Evolutionary conservation across 2,888 invertebrate genomes (phyloP).

Genomic region (Oscheius myriophilus): DNA sequence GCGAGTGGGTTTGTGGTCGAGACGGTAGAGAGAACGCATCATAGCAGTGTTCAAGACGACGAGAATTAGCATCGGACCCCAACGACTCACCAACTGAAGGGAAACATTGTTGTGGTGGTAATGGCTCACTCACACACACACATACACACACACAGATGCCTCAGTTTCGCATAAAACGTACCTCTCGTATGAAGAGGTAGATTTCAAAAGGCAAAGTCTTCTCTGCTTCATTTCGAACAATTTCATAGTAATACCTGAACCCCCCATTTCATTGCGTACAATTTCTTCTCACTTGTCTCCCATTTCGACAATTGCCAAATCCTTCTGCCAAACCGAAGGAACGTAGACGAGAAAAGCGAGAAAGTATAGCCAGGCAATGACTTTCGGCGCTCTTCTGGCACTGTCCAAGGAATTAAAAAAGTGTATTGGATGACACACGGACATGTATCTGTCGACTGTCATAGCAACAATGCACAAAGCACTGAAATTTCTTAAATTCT

Average conservation of each 20-base stretch:
- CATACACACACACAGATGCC: background rate
- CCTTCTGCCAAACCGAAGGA: slow-evolving; percentile 72
- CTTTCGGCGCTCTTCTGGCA: slow-evolving; percentile 69
- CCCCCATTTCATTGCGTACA: background rate
- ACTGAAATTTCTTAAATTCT: slow-evolving; percentile 50
- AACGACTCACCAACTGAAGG: slow-evolving; percentile 55
- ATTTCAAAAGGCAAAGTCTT: slow-evolving; percentile 68
- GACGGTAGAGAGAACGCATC: slow-evolving; percentile 53
- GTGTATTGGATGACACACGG: slow-evolving; percentile 71
- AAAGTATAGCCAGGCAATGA: slow-evolving; percentile 71
- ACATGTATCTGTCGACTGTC: slow-evolving; percentile 74
- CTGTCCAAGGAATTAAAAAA: slow-evolving; percentile 69
- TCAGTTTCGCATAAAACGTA: slow-evolving; percentile 25
- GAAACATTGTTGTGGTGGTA: background rate
- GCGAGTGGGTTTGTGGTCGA: slow-evolving; percentile 39
- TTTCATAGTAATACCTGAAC: slow-evolving; percentile 4
- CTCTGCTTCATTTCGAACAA: slow-evolving; percentile 50
- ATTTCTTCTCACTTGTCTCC: background rate
- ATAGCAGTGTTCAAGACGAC: slow-evolving; percentile 62
- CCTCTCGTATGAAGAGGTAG: slow-evolving; percentile 72
- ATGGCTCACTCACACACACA: background rate
- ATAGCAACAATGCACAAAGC: slow-evolving; percentile 74
- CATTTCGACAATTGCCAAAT: slow-evolving; percentile 40
- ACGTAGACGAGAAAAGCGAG: slow-evolving; percentile 72
- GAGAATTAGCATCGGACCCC: slow-evolving; percentile 62